Base-by-base conservation (phyloP, 1,140 invertebrate genomes). In the Hormaphis cornu region DNA sequence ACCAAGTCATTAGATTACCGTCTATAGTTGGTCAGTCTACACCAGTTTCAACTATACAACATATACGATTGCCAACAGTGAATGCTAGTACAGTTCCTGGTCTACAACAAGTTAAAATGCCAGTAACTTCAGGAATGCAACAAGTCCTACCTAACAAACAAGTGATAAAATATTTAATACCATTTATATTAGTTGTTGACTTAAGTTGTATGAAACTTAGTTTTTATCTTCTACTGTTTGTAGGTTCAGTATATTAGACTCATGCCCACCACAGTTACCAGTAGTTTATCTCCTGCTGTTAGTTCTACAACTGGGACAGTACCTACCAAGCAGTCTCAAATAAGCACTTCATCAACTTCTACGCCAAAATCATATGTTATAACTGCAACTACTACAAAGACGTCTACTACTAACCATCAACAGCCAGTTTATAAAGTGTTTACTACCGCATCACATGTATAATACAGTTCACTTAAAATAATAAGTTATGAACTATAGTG, bases 201-300 rank as follows among this genome's bases (percentile, higher is more conserved):
- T 40, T 8, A 37, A 24, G 24, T 24, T 22, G 16, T 24, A 66
- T 30, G 5, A 35, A 24, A 33, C 5, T 44, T 30, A 30, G 20
- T 20, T 28, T 44, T 40, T 42, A 24, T 33, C 30, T 3, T 44
- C 42, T 26, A 37, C 6, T 8, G 7, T 46, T n/a, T 79, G 66
- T 73, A 86, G 84, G 82, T 88, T 48, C 86, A 88, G 76, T 88
- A 87, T 76, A 86, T 89, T 4, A 80, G 87, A 74, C 78, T 89
- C 69, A 83, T 89, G 5, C 85, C 84, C 75, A 70, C 75, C 40
- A 73, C 46, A 10, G 44, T 30, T 7, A 70, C 40, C 14, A 61
- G 63, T 26, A 61, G 20, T 33, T n/a, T 66, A 16, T 24, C 28
- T 22, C 50, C 74, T 63, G 71, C 73, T 40, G 73, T 72, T 7